Conservation (phyloP, 2,113 vertebrate genomes). For the Felis chaus region DNA sequence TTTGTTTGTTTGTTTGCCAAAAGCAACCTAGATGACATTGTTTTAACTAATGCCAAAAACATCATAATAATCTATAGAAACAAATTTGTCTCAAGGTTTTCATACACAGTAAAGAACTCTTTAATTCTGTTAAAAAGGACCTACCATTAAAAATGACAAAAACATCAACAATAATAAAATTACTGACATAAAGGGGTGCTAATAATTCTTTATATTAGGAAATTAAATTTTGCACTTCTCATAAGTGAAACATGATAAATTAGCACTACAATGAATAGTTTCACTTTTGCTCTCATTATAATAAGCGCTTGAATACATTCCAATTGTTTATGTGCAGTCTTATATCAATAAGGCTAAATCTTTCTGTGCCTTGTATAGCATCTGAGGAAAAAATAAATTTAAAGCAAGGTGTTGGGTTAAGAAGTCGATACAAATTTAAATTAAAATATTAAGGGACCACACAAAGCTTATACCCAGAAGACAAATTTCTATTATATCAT, state of each 20-base stretch:
- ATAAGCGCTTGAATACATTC: constrained; percentile 48
- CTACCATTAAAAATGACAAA: not conserved
- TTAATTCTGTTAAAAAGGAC: not conserved
- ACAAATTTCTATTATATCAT: not conserved
- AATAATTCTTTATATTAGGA: not conserved
- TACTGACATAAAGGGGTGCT: not conserved
- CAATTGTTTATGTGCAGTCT: constrained; percentile 46
- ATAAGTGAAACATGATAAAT: constrained; percentile 10
- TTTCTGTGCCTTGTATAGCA: not conserved
- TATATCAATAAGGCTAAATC: constrained; percentile 32
- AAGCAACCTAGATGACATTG: not conserved
- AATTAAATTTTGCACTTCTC: not conserved
- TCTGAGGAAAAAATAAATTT: constrained; percentile 53
- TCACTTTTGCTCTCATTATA: constrained; percentile 41
- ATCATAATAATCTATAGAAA: not conserved
- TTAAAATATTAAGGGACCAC: constrained; percentile 9
- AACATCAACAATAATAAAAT: not conserved
- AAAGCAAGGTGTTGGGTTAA: constrained; percentile 41
- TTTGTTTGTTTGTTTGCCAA: not conserved
- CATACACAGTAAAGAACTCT: not conserved
- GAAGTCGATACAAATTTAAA: constrained; percentile 24
- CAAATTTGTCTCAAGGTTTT: not conserved
- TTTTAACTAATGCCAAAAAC: not conserved
- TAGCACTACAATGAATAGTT: not conserved
- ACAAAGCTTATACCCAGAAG: not conserved